Percentiles rank a stretch among this genome's conserved stretches.
phyloP scores from a whole-genome alignment of 2,113 vertebrate genomes.

The Prionailurus bengalensis region DNA sequence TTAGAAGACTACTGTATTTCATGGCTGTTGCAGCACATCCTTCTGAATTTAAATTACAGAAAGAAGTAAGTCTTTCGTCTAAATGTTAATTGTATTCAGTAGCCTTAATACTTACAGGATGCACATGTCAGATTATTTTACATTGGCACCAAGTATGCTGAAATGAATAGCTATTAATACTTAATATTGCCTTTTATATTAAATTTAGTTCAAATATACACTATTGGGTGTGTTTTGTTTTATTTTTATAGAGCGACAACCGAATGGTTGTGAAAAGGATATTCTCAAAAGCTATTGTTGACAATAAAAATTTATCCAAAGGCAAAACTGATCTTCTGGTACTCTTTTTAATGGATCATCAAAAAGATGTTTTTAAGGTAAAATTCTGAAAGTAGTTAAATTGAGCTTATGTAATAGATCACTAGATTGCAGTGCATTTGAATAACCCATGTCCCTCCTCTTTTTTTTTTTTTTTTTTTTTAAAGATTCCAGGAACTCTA shows the following conservation, averaged over 20 bases:
- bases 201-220: slow-evolving; percentile 28
- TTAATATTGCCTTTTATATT: not conserved
- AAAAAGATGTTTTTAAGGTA: slow-evolving; percentile 97
- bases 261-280: slow-evolving; percentile 97
- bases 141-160: not conserved
- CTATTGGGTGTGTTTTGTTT: not conserved
- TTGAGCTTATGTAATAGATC: not conserved
- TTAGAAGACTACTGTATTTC: slow-evolving; percentile 95
- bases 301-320: slow-evolving; percentile 94
- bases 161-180: slow-evolving; percentile 18
- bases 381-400: slow-evolving; percentile 59
- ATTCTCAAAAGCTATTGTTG: slow-evolving; percentile 95
- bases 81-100: slow-evolving; percentile 43
- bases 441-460: slow-evolving; percentile 15
- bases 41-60: slow-evolving; percentile 93
- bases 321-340: slow-evolving; percentile 98
- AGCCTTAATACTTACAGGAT: slow-evolving; percentile 14
- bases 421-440: slow-evolving; percentile 38
- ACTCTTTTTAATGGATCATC: slow-evolving; percentile 97
- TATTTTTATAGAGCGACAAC: slow-evolving; percentile 93
- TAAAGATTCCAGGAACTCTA: slow-evolving; percentile 93
- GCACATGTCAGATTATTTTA: not conserved
- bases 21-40: slow-evolving; percentile 94
- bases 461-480: not conserved
- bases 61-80: slow-evolving; percentile 90